Conservation (phyloP, 1,140 invertebrate species). For the Nasonia giraulti region DNA sequence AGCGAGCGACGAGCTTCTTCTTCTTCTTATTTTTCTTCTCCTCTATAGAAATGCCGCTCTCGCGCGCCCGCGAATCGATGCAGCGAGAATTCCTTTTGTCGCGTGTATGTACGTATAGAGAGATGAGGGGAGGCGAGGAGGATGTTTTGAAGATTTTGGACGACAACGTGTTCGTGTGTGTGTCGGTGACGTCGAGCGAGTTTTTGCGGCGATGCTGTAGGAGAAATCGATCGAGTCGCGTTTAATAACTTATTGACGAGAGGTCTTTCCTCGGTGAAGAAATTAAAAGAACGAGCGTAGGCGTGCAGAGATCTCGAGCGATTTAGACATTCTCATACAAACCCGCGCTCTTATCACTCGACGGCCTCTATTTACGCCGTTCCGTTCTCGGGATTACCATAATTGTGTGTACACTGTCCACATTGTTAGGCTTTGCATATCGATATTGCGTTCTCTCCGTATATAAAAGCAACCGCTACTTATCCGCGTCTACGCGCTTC, state of each 20-base stretch:
- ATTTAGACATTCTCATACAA: background rate
- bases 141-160: background rate
- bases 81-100: conserved; percentile 56
- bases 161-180: background rate
- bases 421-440: background rate
- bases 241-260: too few relatives aligned
- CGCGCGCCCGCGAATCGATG: conserved; percentile 45
- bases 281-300: too few relatives aligned
- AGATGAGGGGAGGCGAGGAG: background rate
- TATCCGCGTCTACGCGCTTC: too few relatives aligned
- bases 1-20: background rate
- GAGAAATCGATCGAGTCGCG: too few relatives aligned
- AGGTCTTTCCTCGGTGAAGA: too few relatives aligned
- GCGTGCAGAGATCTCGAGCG: background rate
- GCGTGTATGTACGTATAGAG: background rate
- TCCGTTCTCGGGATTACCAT: background rate
- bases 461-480: background rate
- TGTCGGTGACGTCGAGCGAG: too few relatives aligned
- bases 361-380: background rate
- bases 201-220: too few relatives aligned
- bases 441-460: background rate
- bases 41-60: conserved; percentile 25
- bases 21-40: background rate
- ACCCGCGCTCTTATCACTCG: background rate
- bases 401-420: background rate